These are phyloP conservation scores for Aleiodes alternator DNA, from an alignment of 2,888 invertebrate genomes.

Conservation along the genomic window DNA sequence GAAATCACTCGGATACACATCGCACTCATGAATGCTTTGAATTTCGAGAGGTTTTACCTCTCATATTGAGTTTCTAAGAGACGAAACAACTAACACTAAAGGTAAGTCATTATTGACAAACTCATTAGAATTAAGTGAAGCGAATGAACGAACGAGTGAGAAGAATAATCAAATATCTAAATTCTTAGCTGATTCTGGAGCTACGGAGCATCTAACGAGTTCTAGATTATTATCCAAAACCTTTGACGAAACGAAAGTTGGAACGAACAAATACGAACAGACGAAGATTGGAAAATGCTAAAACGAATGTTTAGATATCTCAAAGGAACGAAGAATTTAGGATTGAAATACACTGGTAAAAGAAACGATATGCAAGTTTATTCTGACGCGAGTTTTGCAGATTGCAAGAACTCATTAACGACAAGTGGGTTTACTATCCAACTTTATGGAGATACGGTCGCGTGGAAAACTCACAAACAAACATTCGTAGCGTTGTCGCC, in stretches of 20 bases:
- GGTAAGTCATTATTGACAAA: background rate
- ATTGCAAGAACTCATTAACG: conserved; percentile 44
- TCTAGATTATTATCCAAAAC: conserved; percentile 48
- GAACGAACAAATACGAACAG: conserved; percentile 53
- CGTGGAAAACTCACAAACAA: conserved; percentile 49
- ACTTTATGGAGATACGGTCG: conserved; percentile 44
- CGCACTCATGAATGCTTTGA: no score
- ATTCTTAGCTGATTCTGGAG: conserved; percentile 55
- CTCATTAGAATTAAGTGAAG: background rate
- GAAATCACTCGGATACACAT: no score
- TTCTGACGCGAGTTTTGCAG: conserved; percentile 47
- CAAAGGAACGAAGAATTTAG: conserved; percentile 30
- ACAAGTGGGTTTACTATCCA: conserved; percentile 46
- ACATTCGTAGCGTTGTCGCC: conserved; percentile 44
- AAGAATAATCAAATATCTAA: conserved; percentile 9
- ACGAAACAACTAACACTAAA: background rate
- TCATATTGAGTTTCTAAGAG: no score
- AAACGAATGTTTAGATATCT: conserved; percentile 49
- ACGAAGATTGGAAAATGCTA: conserved; percentile 51
- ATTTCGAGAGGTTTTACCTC: no score
- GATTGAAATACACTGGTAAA: conserved; percentile 29
- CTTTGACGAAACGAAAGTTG: conserved; percentile 41
- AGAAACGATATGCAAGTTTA: conserved; percentile 35
- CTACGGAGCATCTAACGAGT: conserved; percentile 53
- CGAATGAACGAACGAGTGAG: background rate